phyloP scores from a whole-genome alignment of 2,797 vertebrate species.

The Karalla daura region DNA sequence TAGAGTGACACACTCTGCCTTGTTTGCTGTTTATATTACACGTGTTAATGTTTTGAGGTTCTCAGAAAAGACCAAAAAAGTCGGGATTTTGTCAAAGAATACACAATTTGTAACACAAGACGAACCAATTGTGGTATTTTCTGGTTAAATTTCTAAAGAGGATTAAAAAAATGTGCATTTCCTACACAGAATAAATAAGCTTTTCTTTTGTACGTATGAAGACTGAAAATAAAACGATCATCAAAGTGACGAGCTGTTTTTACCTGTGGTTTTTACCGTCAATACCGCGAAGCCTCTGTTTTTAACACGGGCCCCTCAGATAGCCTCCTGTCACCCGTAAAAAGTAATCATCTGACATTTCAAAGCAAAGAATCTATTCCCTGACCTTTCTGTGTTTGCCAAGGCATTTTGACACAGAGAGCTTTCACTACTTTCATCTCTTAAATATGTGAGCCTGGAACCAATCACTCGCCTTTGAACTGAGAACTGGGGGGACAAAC shows the following conservation, averaged over 20 bases:
- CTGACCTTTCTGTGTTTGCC: conserved; percentile 80
- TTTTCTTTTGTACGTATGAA: too few relatives aligned
- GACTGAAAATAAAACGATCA: too few relatives aligned
- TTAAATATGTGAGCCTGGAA: conserved; percentile 57
- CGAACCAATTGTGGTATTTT: conserved; percentile 15
- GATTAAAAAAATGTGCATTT: too few relatives aligned
- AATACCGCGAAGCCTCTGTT: conserved; percentile 7
- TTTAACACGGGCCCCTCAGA: conserved; percentile 36
- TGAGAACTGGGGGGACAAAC: neutral
- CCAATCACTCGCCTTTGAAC: conserved; percentile 55
- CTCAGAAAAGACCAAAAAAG: neutral
- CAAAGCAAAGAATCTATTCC: conserved; percentile 75
- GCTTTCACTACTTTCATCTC: conserved; percentile 73
- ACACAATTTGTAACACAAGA: neutral
- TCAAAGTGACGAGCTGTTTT: too few relatives aligned
- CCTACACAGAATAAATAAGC: too few relatives aligned
- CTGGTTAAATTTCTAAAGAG: neutral
- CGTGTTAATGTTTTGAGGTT: neutral
- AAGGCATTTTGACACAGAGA: conserved; percentile 60
- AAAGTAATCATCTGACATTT: conserved; percentile 80
- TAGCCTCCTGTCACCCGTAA: conserved; percentile 42
- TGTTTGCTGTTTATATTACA: neutral
- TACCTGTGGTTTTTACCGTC: too few relatives aligned
- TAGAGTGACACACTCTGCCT: too few relatives aligned
- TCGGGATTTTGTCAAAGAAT: neutral